Base-by-base conservation (phyloP, 2,888 invertebrate genomes). In the Spilosoma lubricipeda region DNA sequence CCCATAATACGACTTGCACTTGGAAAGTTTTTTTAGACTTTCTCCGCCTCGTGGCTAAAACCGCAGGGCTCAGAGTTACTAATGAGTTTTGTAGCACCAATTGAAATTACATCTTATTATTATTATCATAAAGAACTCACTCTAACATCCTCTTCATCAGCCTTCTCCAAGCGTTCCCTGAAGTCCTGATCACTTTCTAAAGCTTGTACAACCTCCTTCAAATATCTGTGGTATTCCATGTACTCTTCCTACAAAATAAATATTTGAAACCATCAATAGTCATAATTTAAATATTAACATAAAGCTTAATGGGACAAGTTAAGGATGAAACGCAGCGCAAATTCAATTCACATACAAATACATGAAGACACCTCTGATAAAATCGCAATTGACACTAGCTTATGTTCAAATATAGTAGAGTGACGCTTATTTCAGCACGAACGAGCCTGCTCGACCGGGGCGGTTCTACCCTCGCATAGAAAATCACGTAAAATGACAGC, bases 181-280 rank as follows among this genome's bases (percentile, higher is more conserved):
- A 99, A 99, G 15, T 97, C 97, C 1, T 97, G 97, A 94, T 99
- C 99, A 82, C 97, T 98, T 94, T 99, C 99, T 42, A 99, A 92
- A 0, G 98, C 97, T 87, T 98, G 97, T 0, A 99, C 98, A 0
- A 99, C 98, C 93, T 99, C 98, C 82, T 97, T 97, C 66, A 99
- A 93, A 90, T 99, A 99, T 66, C 98, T 96, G 82, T 98, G 98
- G 93, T 99, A 99, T 89, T 98, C 98, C 92, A 98, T 96, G 80
- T 96, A 96, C 76, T 96, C 95, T 67, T 94, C 94, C 93, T 96
- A 78, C 48, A 80, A 74, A 75, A 77, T 80, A 76, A 73, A 64
- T 5, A 59, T 59, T 59, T 36, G 4, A 27, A 59, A 59, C 27
- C 27, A 27, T 59, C 27, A 59, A 15, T 11, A 15, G 15, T 59